Percentiles rank a stretch among this genome's conserved stretches.
These are phyloP conservation scores for Pasiphila rectangulata DNA, from an alignment of 2,888 invertebrate genomes.

Conservation along the genomic window DNA sequence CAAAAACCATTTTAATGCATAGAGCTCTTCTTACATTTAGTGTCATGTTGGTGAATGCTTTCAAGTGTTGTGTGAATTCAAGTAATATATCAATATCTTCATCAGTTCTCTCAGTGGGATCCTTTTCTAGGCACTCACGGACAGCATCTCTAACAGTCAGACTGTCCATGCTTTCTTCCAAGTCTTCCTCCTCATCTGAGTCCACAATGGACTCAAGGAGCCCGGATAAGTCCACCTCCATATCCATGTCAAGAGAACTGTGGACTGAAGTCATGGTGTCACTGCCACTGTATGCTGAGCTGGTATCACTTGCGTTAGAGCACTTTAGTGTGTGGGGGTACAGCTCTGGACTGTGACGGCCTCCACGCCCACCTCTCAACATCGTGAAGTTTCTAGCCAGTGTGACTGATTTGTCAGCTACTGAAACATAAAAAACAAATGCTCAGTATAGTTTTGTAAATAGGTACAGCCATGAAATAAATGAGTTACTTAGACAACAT, in stretches of 20 bases:
- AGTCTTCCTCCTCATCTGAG: slow-evolving; percentile 96
- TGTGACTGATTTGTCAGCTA: slow-evolving; percentile 57
- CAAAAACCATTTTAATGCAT: slow-evolving; percentile 99
- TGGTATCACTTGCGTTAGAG: slow-evolving; percentile 93
- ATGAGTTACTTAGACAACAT: too few relatives aligned
- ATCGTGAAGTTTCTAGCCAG: slow-evolving; percentile 72
- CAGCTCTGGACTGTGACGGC: slow-evolving; percentile 86
- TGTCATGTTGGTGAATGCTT: slow-evolving; percentile 99
- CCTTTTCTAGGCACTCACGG: slow-evolving; percentile 98
- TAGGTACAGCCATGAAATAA: background rate
- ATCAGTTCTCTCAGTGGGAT: slow-evolving; percentile 95
- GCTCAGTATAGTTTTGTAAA: background rate
- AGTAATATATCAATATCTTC: slow-evolving; percentile 97
- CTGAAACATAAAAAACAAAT: slow-evolving; percentile 53
- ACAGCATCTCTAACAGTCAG: slow-evolving; percentile 96
- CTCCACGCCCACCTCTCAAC: slow-evolving; percentile 81
- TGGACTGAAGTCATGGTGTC: slow-evolving; percentile 97
- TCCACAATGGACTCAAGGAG: slow-evolving; percentile 97
- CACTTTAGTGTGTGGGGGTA: slow-evolving; percentile 91
- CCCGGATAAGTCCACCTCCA: slow-evolving; percentile 95
- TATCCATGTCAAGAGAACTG: slow-evolving; percentile 88
- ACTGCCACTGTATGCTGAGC: slow-evolving; percentile 97
- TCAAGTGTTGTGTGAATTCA: slow-evolving; percentile 98
- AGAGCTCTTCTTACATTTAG: slow-evolving; percentile 95
- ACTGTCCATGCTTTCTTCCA: slow-evolving; percentile 94